Conservation (phyloP, 2,888 invertebrate species). For the Smittia aterrima region DNA sequence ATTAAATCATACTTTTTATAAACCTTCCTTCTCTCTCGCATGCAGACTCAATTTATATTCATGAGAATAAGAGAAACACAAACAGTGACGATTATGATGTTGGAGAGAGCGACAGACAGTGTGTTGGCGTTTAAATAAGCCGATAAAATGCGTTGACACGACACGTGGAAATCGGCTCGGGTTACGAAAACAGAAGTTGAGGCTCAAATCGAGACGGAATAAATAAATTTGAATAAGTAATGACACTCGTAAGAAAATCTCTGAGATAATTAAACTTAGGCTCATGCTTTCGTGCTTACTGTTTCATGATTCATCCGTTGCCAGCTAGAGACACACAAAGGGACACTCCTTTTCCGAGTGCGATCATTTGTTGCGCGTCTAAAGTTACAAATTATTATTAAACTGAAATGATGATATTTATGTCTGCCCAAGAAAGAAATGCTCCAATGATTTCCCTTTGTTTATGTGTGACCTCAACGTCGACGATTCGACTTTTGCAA, state of each 20-base stretch:
- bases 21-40: constrained; percentile 2
- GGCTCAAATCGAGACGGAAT: neutral
- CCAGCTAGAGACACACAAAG: no score
- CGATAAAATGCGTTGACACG: constrained; percentile 42
- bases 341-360: constrained; percentile 35
- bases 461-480: neutral
- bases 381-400: constrained; percentile 13
- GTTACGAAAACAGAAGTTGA: constrained; percentile 13
- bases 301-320: constrained; percentile 25
- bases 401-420: neutral
- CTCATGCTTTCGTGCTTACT: neutral
- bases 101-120: constrained; percentile 21
- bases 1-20: constrained; percentile 41
- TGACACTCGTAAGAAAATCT: constrained; percentile 1
- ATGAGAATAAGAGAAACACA: constrained; percentile 27
- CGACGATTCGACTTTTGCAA: neutral
- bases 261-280: neutral
- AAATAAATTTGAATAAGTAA: constrained; percentile 35
- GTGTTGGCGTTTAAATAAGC: constrained; percentile 42
- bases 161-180: constrained; percentile 39
- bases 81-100: constrained; percentile 38
- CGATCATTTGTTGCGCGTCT: neutral
- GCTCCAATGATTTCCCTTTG: constrained; percentile 10
- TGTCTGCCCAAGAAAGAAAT: neutral
- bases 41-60: constrained; percentile 42